Percentiles rank a stretch among this genome's conserved stretches.
Conservation (phyloP, 2,888 invertebrate genomes). For the Sycophila texana region DNA sequence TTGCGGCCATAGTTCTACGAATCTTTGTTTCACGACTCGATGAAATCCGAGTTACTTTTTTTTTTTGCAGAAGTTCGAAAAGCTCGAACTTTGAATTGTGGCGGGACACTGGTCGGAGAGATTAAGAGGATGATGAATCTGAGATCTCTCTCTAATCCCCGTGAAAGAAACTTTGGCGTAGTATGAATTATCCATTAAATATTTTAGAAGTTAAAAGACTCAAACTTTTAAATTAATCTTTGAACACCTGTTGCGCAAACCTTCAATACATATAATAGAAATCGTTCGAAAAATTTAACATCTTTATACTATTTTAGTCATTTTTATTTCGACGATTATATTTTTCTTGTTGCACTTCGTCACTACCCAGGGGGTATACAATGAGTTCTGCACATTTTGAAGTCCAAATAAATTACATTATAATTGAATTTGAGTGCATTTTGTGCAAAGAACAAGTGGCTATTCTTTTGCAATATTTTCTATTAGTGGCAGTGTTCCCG, state of each 20-base stretch:
- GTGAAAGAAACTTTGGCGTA: too few relatives aligned
- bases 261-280: not conserved
- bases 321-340: not conserved
- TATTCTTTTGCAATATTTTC: not conserved
- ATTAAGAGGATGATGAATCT: not conserved
- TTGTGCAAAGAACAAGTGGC: too few relatives aligned
- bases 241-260: not conserved
- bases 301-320: not conserved
- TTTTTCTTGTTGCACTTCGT: not conserved
- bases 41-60: not conserved
- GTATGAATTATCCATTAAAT: too few relatives aligned
- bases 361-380: not conserved
- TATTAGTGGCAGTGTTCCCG: not conserved
- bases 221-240: not conserved
- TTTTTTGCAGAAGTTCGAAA: not conserved
- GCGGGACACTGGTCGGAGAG: not conserved
- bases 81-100: too few relatives aligned
- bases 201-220: not conserved
- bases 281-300: not conserved
- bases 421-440: too few relatives aligned
- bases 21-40: not conserved
- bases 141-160: not conserved
- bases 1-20: not conserved
- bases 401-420: too few relatives aligned
- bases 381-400: too few relatives aligned